Evolutionary conservation across 2,888 invertebrate species (phyloP).

Genomic region (Deilephila elpenor): DNA sequence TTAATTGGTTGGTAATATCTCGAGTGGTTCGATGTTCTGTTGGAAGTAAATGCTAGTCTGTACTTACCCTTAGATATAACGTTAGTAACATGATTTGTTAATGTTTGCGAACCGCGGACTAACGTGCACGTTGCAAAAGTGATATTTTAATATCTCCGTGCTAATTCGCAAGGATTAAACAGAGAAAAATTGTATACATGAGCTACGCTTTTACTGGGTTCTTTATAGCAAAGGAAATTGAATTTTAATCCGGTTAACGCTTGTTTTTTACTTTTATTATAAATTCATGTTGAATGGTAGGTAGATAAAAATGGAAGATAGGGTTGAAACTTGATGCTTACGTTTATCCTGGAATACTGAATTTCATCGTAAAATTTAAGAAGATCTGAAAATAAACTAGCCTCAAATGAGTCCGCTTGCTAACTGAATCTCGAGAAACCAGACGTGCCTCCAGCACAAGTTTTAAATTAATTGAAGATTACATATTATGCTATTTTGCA

Average conservation of each 20-base stretch:
- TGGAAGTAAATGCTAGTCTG: too few species aligned
- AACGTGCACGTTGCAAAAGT: neutral
- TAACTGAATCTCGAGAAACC: neutral
- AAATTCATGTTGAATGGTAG: neutral
- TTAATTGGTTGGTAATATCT: too few species aligned
- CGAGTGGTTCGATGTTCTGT: too few species aligned
- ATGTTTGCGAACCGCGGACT: constrained; percentile 5
- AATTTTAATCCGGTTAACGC: neutral
- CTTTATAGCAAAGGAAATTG: constrained; percentile 1
- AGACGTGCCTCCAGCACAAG: too few species aligned
- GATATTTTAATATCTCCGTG: constrained; percentile 1
- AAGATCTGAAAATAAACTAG: too few species aligned
- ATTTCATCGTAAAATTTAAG: too few species aligned
- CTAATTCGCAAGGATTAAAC: constrained; percentile 2
- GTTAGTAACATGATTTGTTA: constrained; percentile 8
- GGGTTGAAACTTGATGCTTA: too few species aligned
- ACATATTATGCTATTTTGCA: too few species aligned
- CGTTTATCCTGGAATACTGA: too few species aligned
- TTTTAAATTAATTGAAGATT: too few species aligned
- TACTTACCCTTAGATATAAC: neutral
- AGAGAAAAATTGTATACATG: neutral
- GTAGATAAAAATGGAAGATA: too few species aligned
- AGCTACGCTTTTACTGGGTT: neutral
- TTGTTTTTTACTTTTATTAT: neutral
- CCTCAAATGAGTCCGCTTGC: too few species aligned